Percentiles rank a stretch among this genome's conserved stretches.
phyloP scores from a whole-genome alignment of 2,113 vertebrate species.

The Lanius collurio region DNA sequence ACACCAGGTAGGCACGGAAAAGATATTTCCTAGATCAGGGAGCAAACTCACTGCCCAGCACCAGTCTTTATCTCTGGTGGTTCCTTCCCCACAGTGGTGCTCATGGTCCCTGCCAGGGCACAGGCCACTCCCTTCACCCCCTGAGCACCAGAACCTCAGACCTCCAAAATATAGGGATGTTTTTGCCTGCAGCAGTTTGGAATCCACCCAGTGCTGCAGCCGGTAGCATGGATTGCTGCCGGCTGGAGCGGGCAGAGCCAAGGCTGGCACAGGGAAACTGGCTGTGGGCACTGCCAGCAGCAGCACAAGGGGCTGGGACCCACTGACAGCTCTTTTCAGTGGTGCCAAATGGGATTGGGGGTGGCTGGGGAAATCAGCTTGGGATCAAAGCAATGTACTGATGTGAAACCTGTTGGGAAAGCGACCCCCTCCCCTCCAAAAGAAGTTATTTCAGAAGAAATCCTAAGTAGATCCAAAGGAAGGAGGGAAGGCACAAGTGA shows the following conservation, averaged over 20 bases:
- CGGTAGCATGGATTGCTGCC: not conserved
- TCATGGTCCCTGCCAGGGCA: not conserved
- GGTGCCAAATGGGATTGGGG: not conserved
- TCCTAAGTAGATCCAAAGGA: not conserved
- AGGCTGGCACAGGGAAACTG: not conserved
- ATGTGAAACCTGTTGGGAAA: not conserved
- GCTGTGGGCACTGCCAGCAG: not conserved
- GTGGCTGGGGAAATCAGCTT: not conserved
- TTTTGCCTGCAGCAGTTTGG: not conserved
- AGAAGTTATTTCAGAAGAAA: not conserved
- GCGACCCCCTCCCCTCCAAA: not conserved
- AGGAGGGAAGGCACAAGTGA: not conserved
- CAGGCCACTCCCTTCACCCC: not conserved
- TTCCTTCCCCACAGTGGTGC: not conserved
- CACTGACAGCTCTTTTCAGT: not conserved
- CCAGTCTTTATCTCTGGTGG: accelerated
- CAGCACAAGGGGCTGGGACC: not conserved
- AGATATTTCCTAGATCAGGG: not conserved
- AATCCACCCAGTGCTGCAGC: not conserved
- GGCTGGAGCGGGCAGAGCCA: not conserved
- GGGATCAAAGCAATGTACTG: constrained; percentile 15
- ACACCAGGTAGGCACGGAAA: not conserved
- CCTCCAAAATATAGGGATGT: not conserved
- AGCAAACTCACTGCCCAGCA: not conserved
- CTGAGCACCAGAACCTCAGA: not conserved